These are phyloP conservation scores for Anoplopoma fimbria DNA, from an alignment of 2,113 vertebrate genomes.

Conservation along the genomic window DNA sequence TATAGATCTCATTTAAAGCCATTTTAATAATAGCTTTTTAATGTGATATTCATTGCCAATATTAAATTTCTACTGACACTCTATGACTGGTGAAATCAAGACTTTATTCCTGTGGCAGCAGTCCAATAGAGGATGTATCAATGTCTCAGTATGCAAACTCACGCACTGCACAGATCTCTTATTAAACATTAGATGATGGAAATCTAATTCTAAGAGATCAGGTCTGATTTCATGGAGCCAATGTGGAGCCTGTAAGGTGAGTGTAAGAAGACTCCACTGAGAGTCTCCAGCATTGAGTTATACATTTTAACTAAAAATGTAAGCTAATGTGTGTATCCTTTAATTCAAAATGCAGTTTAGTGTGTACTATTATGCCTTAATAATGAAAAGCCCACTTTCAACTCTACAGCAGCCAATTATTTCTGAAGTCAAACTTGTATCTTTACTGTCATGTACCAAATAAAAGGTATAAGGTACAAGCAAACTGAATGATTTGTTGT, in stretches of 20 bases:
- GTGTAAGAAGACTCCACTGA: background rate
- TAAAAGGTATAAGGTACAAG: background rate
- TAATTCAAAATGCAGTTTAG: background rate
- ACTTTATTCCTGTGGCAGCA: constrained; percentile 38
- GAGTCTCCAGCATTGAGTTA: background rate
- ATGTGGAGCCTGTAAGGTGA: constrained; percentile 16
- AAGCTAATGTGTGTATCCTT: background rate
- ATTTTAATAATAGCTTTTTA: constrained; percentile 6
- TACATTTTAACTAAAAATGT: background rate
- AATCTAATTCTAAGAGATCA: constrained; percentile 66
- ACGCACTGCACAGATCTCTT: constrained; percentile 41
- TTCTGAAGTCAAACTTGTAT: background rate
- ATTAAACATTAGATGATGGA: constrained; percentile 55
- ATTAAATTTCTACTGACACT: constrained; percentile 41
- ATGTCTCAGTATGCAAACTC: constrained; percentile 62
- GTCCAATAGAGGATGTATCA: constrained; percentile 61
- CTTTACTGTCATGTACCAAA: background rate
- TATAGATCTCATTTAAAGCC: constrained; percentile 33
- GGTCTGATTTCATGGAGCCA: constrained; percentile 53
- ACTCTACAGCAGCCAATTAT: background rate
- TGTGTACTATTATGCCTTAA: background rate
- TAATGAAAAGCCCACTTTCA: background rate
- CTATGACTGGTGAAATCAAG: background rate
- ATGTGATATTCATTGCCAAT: constrained; percentile 40
- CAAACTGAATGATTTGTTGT: background rate